phyloP scores from a whole-genome alignment of 2,888 invertebrate genomes.

The Trachelus troglodyta region DNA sequence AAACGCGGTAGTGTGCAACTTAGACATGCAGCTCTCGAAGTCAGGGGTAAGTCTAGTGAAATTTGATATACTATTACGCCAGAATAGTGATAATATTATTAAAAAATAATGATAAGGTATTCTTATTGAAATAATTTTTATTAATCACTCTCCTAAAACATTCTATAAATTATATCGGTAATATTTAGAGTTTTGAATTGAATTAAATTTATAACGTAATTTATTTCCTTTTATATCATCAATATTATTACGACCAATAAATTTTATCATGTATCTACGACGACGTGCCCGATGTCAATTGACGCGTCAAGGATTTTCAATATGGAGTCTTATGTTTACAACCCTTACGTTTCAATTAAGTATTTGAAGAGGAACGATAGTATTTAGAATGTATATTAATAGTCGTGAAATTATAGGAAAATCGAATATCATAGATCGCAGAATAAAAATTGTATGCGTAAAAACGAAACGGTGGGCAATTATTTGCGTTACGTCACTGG shows the following conservation, averaged over 20 bases:
- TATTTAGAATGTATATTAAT: neutral
- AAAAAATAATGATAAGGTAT: neutral
- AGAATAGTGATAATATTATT: neutral
- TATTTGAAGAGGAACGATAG: neutral
- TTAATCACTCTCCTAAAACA: neutral
- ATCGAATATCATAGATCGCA: neutral
- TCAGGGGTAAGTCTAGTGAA: slow-evolving; percentile 65
- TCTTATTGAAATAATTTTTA: neutral
- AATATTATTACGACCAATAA: neutral
- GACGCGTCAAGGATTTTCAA: neutral
- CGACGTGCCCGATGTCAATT: neutral
- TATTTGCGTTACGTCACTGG: slow-evolving; percentile 31
- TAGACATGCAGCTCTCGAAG: slow-evolving; percentile 70
- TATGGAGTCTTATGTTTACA: neutral
- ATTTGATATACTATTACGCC: neutral
- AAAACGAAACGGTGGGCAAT: neutral
- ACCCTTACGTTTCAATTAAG: neutral
- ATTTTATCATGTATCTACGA: neutral
- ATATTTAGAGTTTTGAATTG: neutral
- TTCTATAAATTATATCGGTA: neutral
- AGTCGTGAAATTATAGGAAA: neutral
- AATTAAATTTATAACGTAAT: neutral
- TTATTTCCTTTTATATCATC: neutral
- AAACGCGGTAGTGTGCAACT: slow-evolving; percentile 71
- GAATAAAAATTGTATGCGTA: neutral